Conservation (phyloP, 2,888 invertebrate species). For the Caenorhabditis becei region DNA sequence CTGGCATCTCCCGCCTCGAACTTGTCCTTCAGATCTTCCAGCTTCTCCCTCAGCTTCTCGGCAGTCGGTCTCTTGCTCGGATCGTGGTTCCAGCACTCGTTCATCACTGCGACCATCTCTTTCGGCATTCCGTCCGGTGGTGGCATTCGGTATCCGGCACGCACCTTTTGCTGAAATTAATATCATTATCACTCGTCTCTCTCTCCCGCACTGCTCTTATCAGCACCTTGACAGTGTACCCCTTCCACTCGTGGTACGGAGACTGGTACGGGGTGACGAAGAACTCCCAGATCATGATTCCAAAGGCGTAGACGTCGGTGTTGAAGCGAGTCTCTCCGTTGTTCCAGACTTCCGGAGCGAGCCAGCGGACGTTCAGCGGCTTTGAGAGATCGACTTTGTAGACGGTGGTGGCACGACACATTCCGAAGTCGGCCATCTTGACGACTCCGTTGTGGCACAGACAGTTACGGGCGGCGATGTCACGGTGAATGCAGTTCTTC, state of each 20-base stretch:
- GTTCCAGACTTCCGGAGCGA: slow-evolving; percentile 77
- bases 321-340: slow-evolving; percentile 75
- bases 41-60: slow-evolving; percentile 61
- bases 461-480: slow-evolving; percentile 77
- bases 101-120: slow-evolving; percentile 64
- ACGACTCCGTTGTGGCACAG: slow-evolving; percentile 69
- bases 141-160: slow-evolving; percentile 74
- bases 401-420: slow-evolving; percentile 71
- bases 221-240: slow-evolving; percentile 71
- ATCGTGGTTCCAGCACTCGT: slow-evolving; percentile 72
- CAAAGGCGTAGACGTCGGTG: slow-evolving; percentile 77
- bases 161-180: slow-evolving; percentile 65
- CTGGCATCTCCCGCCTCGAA: slow-evolving; percentile 47
- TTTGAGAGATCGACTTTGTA: slow-evolving; percentile 75
- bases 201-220: slow-evolving; percentile 60
- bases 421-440: slow-evolving; percentile 78
- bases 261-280: slow-evolving; percentile 74
- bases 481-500: slow-evolving; percentile 76
- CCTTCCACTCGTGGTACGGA: slow-evolving; percentile 74
- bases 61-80: slow-evolving; percentile 69
- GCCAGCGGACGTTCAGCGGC: slow-evolving; percentile 77
- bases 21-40: slow-evolving; percentile 65
- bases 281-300: slow-evolving; percentile 76
- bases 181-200: neutral
- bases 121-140: slow-evolving; percentile 71